Evolutionary conservation across 2,888 invertebrate genomes (phyloP).

Genomic region (Galerucella nymphaeae): DNA sequence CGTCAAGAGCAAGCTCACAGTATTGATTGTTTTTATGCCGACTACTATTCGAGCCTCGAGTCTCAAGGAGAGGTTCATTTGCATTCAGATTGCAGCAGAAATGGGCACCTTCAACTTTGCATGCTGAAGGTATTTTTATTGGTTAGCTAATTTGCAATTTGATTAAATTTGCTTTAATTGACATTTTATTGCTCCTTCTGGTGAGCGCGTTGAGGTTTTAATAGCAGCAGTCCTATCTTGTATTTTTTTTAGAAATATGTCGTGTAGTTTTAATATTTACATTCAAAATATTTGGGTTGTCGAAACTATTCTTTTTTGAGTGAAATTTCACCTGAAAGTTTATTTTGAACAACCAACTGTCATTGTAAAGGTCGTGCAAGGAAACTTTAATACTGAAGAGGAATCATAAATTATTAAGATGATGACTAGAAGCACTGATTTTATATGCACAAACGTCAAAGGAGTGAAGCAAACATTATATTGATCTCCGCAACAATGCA

Average conservation of each 20-base stretch:
- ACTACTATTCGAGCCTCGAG: constrained; percentile 10
- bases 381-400: too few relatives aligned
- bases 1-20: not conserved
- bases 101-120: constrained; percentile 41
- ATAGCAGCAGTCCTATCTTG: not conserved
- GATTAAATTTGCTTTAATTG: constrained; percentile 49
- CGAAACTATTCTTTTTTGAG: too few relatives aligned
- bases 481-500: too few relatives aligned
- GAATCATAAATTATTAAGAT: too few relatives aligned
- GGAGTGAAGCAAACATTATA: too few relatives aligned
- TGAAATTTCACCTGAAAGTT: too few relatives aligned
- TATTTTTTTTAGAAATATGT: not conserved
- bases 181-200: constrained; percentile 44
- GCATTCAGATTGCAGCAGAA: constrained; percentile 47
- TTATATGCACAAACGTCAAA: too few relatives aligned
- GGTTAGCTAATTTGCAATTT: constrained; percentile 48
- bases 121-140: constrained; percentile 45
- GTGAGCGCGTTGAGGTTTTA: not conserved
- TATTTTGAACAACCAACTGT: too few relatives aligned
- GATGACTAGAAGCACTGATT: too few relatives aligned
- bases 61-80: constrained; percentile 35
- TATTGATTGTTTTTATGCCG: constrained; percentile 24
- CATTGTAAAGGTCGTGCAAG: too few relatives aligned
- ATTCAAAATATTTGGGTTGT: too few relatives aligned
- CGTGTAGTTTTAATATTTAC: too few relatives aligned